A percentile compares a stretch with the other conserved stretches of the same genome.
phyloP scores from a whole-genome alignment of 2,113 vertebrate genomes.

The Spea multiplicata region DNA sequence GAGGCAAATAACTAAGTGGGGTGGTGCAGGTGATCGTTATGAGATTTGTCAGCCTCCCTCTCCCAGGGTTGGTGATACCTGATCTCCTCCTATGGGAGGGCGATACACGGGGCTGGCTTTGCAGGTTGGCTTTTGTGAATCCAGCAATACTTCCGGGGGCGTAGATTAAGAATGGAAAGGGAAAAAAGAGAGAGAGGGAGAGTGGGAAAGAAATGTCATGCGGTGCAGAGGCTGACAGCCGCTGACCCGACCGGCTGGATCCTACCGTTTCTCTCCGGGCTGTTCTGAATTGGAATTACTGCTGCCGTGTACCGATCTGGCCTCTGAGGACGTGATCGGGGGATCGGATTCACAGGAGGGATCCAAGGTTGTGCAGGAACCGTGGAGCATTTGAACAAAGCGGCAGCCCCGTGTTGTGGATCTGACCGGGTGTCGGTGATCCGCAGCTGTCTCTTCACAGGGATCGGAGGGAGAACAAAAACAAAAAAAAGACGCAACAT shows the following conservation, averaged over 20 bases:
- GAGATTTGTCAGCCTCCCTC: not conserved
- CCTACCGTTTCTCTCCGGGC: not conserved
- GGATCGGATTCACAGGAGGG: not conserved
- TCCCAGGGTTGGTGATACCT: conserved; percentile 30
- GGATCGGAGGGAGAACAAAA: not conserved
- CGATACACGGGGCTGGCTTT: conserved; percentile 37
- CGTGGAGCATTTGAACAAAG: not conserved
- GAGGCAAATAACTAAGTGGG: too few species aligned
- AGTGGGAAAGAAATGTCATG: conserved; percentile 10
- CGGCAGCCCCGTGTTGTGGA: not conserved
- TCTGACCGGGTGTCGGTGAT: not conserved
- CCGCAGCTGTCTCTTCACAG: not conserved
- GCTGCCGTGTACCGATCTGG: not conserved
- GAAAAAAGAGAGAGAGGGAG: conserved; percentile 2
- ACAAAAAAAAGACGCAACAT: not conserved
- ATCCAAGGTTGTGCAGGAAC: not conserved
- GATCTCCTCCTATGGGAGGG: conserved; percentile 36
- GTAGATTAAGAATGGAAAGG: conserved; percentile 25
- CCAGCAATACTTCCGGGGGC: conserved; percentile 51
- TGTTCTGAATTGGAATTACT: not conserved
- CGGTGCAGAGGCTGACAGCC: conserved; percentile 22
- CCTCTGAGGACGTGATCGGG: not conserved
- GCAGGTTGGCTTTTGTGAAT: conserved; percentile 46
- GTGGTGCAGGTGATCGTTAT: too few species aligned
- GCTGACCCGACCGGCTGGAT: conserved; percentile 32